Conservation (phyloP, 2,888 invertebrate species). For the Malacosoma neustria region DNA sequence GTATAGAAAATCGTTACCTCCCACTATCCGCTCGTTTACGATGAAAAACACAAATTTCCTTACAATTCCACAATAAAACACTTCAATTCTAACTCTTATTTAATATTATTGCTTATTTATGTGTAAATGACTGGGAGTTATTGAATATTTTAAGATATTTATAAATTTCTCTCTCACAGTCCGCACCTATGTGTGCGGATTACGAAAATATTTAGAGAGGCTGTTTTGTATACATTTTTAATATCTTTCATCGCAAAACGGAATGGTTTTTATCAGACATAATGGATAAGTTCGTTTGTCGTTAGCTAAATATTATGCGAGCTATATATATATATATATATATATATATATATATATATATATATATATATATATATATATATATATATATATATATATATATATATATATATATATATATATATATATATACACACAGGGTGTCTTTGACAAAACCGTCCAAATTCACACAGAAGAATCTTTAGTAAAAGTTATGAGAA, state of each 20-base stretch:
- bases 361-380: no score
- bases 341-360: no score
- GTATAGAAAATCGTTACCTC: background rate
- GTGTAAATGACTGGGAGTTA: background rate
- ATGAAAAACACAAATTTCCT: background rate
- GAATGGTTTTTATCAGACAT: no score
- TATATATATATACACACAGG: no score
- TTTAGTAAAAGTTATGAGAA: no score
- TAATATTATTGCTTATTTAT: background rate
- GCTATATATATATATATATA: no score
- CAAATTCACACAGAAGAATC: no score
- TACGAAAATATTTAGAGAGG: background rate
- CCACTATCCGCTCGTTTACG: background rate
- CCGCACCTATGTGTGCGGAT: background rate
- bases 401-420: no score
- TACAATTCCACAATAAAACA: background rate
- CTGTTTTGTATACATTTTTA: background rate
- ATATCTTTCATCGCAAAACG: background rate
- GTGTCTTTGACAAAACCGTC: no score
- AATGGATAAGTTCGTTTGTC: no score
- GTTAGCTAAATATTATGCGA: no score
- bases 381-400: no score
- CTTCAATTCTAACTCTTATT: background rate
- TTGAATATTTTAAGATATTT: background rate
- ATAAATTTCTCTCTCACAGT: background rate